Conservation (phyloP, 2,113 vertebrate species). For the Ranitomeya imitator region DNA sequence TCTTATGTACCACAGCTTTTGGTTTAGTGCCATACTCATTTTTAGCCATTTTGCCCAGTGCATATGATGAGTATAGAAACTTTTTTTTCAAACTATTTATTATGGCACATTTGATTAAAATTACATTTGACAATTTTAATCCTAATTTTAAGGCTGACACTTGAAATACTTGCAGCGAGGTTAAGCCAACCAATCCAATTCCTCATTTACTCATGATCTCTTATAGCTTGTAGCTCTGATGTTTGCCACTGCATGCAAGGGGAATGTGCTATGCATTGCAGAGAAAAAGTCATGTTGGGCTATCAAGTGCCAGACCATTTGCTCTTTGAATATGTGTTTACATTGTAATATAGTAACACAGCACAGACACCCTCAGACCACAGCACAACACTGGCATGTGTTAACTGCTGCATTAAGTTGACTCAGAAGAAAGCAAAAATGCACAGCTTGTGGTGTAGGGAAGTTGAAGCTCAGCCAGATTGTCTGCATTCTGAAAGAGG, state of each 20-base stretch:
- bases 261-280: conserved; percentile 51
- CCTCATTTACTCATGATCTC: not conserved
- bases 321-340: conserved; percentile 56
- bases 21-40: too few species aligned
- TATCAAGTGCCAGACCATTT: conserved; percentile 56
- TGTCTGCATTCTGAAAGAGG: conserved; percentile 39
- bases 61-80: not conserved
- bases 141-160: not conserved
- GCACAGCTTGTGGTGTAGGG: conserved; percentile 47
- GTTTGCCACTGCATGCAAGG: not conserved
- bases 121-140: not conserved
- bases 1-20: too few species aligned
- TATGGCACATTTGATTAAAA: too few species aligned
- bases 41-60: too few species aligned
- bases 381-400: conserved; percentile 39
- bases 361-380: conserved; percentile 5
- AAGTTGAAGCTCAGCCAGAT: conserved; percentile 39
- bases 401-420: conserved; percentile 52
- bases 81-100: not conserved
- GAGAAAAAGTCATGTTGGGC: conserved; percentile 27
- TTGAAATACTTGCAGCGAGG: not conserved
- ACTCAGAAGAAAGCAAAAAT: conserved; percentile 52
- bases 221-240: not conserved
- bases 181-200: not conserved
- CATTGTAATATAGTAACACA: conserved; percentile 53